Conservation (phyloP, 2,113 vertebrate genomes). For the Desmodus rotundus region DNA sequence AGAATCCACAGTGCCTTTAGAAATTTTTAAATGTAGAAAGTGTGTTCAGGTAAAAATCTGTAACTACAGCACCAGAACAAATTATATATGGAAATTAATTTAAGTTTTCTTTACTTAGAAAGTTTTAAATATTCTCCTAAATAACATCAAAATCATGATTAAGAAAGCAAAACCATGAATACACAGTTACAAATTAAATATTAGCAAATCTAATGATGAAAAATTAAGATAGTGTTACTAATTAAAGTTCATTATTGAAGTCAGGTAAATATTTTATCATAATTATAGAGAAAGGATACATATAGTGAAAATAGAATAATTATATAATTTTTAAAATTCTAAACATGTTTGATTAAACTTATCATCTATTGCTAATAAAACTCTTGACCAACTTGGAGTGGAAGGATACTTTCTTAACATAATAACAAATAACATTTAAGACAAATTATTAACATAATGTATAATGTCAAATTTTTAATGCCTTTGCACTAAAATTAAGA, state of each 20-base stretch:
- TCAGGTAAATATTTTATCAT: not conserved
- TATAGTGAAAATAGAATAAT: not conserved
- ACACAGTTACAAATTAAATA: not conserved
- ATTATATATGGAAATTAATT: not conserved
- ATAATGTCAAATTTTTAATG: not conserved
- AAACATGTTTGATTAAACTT: not conserved
- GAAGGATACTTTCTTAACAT: not conserved
- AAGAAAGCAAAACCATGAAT: not conserved
- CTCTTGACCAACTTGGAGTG: not conserved
- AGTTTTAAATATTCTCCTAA: not conserved
- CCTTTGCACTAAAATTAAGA: not conserved
- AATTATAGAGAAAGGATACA: not conserved
- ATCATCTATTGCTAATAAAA: not conserved
- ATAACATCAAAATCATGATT: not conserved
- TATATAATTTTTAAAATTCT: not conserved
- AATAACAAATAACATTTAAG: not conserved
- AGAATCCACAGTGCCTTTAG: not conserved
- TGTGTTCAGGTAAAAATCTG: not conserved
- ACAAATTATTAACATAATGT: not conserved
- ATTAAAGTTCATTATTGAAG: not conserved
- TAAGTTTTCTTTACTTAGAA: not conserved
- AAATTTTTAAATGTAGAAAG: not conserved
- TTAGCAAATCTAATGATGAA: not conserved
- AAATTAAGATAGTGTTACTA: not conserved
- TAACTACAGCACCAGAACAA: not conserved